Evolutionary conservation across 1,140 invertebrate genomes (phyloP), one percentile per base, ranked within the genome.

Genomic region (Wasmannia auropunctata): DNA sequence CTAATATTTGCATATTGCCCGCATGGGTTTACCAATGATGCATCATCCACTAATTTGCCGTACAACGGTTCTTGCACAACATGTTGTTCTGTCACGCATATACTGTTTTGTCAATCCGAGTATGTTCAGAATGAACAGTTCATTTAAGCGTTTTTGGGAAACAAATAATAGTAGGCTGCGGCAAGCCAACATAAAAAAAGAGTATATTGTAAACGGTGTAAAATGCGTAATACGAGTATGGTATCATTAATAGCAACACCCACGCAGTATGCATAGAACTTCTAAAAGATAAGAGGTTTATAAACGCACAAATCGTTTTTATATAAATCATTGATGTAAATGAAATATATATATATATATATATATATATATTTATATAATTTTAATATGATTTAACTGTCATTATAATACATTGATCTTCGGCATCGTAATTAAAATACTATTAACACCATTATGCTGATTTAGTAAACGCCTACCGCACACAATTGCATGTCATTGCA

Each of bases 1-100:
- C 62, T 67, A 80, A 80, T 56, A 67, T 80, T 80, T 79, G 60
- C 76, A 25, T 79, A 79, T 65, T 54, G 40, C 22, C 34, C 62
- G 28, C 46, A 40, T 67, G 31, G 34, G n/a, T 14, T 79, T 79
- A 65, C 43, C 28, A n/a, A 79, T 79, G 31, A 79, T 79, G 60
- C 76, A 67, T 67, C 77, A 67, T 54, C 22, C 34, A 11, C 46
- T 80, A 80, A 80, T 80, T 80, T 80, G 34, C 56, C 10, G 5
- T 14, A 25, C n/a, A 62, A 34, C 46, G 25, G 22, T 62, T 46
- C n/a, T 22, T 11, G 1, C 6, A 37, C 6, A 74, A 56, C 70
- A 54, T 5, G 3, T 62, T 28, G 54, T 60, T 54, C 16, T 60
- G 40, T 43, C 34, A 28, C 37, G 31, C 34, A 56, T 3, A 14